A percentile compares a stretch with the other conserved stretches of the same genome.
Evolutionary conservation across 1,140 invertebrate genomes (phyloP).

Genomic region (Hyles euphorbiae): DNA sequence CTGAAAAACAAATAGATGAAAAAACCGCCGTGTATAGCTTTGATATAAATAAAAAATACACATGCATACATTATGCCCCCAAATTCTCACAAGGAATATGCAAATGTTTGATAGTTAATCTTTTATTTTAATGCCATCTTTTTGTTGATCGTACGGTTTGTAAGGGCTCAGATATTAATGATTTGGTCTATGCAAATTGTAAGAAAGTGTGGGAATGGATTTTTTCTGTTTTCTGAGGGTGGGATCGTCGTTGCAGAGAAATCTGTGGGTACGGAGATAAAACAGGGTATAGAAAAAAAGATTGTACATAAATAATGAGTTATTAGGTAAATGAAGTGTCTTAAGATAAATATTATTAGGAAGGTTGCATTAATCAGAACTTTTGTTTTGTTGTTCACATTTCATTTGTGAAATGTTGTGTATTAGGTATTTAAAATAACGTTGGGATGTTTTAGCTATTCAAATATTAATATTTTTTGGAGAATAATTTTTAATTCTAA

Average conservation of each 20-base stretch:
- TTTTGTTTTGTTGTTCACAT: too few relatives aligned
- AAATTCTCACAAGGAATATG: constrained; percentile 66
- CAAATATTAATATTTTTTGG: too few relatives aligned
- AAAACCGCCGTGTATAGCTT: constrained; percentile 64
- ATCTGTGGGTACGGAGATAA: neutral
- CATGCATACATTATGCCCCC: constrained; percentile 56
- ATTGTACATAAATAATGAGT: too few relatives aligned
- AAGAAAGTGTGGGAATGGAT: constrained; percentile 53
- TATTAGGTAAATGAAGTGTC: too few relatives aligned
- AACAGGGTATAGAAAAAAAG: too few relatives aligned
- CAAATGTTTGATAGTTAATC: constrained; percentile 62
- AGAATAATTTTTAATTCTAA: too few relatives aligned
- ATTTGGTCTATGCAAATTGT: constrained; percentile 64
- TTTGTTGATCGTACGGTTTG: constrained; percentile 64
- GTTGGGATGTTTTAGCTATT: too few relatives aligned
- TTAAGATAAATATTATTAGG: too few relatives aligned
- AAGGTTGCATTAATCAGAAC: too few relatives aligned
- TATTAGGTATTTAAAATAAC: too few relatives aligned
- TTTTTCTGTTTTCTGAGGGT: constrained; percentile 26
- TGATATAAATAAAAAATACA: constrained; percentile 65
- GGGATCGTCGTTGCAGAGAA: constrained; percentile 25
- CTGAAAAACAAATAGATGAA: constrained; percentile 70
- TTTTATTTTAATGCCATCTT: constrained; percentile 73
- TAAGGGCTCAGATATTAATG: constrained; percentile 61
- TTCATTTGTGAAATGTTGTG: too few relatives aligned